A percentile compares a stretch with the other conserved stretches of the same genome.
These are phyloP conservation scores for Pheosia tremula DNA, from an alignment of 2,888 invertebrate species.

Conservation along the genomic window DNA sequence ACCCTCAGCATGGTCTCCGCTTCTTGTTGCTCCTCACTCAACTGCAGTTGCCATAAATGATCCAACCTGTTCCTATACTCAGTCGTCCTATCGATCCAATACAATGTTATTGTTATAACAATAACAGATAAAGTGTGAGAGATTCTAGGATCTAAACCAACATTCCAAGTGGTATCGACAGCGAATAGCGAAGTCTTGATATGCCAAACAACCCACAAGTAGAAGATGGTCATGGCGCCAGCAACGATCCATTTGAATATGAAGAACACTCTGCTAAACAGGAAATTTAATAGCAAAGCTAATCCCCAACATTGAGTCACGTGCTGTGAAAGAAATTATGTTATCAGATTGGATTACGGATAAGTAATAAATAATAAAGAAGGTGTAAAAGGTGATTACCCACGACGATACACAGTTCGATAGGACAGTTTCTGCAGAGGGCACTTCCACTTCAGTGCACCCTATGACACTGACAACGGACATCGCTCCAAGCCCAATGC, in stretches of 20 bases:
- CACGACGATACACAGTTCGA: constrained; percentile 80
- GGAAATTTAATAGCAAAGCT: constrained; percentile 88
- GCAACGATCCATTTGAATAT: constrained; percentile 91
- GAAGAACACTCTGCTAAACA: constrained; percentile 94
- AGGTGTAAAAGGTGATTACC: constrained; percentile 61
- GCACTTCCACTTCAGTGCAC: constrained; percentile 59
- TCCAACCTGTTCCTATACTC: constrained; percentile 96
- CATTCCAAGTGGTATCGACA: constrained; percentile 88
- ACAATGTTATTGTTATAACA: constrained; percentile 90
- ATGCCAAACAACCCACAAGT: constrained; percentile 88
- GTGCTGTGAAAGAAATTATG: constrained; percentile 82
- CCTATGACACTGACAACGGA: constrained; percentile 87
- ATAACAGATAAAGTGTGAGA: constrained; percentile 90
- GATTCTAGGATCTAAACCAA: constrained; percentile 86
- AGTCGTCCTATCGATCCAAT: constrained; percentile 94
- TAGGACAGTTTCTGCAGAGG: constrained; percentile 51
- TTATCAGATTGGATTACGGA: constrained; percentile 4
- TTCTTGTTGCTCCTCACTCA: constrained; percentile 93
- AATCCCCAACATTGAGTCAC: constrained; percentile 89
- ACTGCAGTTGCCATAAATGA: constrained; percentile 87
- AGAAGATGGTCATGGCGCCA: constrained; percentile 85
- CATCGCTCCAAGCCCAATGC: constrained; percentile 85
- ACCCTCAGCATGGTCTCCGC: constrained; percentile 94
- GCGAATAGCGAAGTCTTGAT: constrained; percentile 83
- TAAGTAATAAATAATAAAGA: constrained; percentile 5